Evolutionary conservation across 1,140 invertebrate genomes (phyloP).

Genomic region (Plectrocnemia conspersa): DNA sequence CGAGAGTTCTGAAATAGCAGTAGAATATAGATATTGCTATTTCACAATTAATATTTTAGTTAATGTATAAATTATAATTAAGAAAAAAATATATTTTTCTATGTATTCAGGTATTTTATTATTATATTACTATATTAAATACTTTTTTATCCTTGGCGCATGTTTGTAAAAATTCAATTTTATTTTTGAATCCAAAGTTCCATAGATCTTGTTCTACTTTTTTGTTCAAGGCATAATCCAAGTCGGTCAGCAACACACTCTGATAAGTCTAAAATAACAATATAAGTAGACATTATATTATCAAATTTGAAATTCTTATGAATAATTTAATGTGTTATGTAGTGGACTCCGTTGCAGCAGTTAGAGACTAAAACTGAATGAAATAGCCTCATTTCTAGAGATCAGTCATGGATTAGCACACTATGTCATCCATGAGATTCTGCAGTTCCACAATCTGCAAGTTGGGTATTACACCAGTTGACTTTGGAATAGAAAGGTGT

Average conservation of each 20-base stretch:
- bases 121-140: not conserved
- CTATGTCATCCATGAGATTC: too few relatives aligned
- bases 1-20: slow-evolving; percentile 61
- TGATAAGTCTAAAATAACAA: slow-evolving; percentile 57
- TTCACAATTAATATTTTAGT: too few relatives aligned
- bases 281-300: not conserved
- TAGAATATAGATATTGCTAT: too few relatives aligned
- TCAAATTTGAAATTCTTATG: not conserved
- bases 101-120: not conserved
- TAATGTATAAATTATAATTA: slow-evolving; percentile 12
- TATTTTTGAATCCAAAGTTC: slow-evolving; percentile 85
- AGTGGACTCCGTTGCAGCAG: not conserved
- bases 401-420: too few relatives aligned
- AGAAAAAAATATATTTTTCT: not conserved
- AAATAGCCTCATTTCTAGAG: not conserved
- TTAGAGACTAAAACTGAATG: not conserved
- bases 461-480: too few relatives aligned
- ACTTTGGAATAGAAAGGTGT: too few relatives aligned
- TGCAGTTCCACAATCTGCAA: too few relatives aligned
- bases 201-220: slow-evolving; percentile 87
- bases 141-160: slow-evolving; percentile 75
- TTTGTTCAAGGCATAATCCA: slow-evolving; percentile 83
- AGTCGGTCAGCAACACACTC: slow-evolving; percentile 71
- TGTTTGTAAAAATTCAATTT: slow-evolving; percentile 72
- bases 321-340: not conserved